Evolutionary conservation across 2,113 vertebrate species (phyloP), one percentile per base, ranked within the genome.

Genomic region (Pholis gunnellus): DNA sequence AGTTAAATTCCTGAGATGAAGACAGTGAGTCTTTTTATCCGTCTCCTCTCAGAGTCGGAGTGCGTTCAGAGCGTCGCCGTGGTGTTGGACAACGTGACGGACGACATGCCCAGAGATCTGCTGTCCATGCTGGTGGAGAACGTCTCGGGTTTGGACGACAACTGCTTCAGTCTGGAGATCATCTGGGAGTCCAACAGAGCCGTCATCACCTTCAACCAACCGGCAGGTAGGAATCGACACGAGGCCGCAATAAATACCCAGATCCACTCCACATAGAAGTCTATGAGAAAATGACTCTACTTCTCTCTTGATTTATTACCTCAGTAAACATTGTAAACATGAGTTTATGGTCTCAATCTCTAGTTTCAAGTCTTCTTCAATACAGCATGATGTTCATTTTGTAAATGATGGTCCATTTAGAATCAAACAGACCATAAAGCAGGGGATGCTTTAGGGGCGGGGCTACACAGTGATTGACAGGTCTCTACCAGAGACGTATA

Each of bases 51-150:
- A 82, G 84, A 34, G n/a, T n/a, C 42, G 1, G 54, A 29, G 27
- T 66, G 50, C 0, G 18, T 6, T 25, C 59, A 34, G 52, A 76
- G 73, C 11, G 10, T 27, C 0, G 1, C 82, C 3, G 89, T 96
- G 56, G 91, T 95, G 42, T 79, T 99, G 87, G 93, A 96, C 87
- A 96, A 97, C 5, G 25, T 97, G 14, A 9, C 48, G 0, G 86
- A 94, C 14, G 40, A 40, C 14, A 18, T 78, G 20, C n/a, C 78
- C 13, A 66, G 75, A 0, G 85, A 84, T 0, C 25, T 95, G 42
- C 78, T 98, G 72, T 46, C 9, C 63, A 64, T 97, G 77, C 80
- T 98, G 82, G 88, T 99, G 76, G 96, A 97, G 86, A 96, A 91
- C n/a, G 1, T 96, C 75, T 94, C 89, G 0, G 82, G 80, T 17